Conservation (phyloP, 2,113 vertebrate genomes). For the Orycteropus afer region DNA sequence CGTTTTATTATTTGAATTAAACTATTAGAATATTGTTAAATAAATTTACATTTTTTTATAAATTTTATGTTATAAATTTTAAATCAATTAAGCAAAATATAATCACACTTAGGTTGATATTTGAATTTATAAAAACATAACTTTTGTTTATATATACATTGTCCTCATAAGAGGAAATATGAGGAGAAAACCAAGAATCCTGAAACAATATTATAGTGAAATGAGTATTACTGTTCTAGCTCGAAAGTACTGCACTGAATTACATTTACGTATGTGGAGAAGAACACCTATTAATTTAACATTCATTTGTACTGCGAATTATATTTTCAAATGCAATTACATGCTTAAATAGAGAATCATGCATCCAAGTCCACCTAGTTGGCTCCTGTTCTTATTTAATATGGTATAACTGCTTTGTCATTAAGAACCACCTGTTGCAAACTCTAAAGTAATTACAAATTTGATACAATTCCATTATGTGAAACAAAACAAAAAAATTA, state of each 20-base stretch:
- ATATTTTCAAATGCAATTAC: slow-evolving; percentile 5
- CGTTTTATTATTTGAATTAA: no score
- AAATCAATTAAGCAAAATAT: not conserved
- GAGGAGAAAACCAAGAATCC: not conserved
- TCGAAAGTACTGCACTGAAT: not conserved
- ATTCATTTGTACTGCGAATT: slow-evolving; percentile 33
- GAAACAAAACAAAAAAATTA: slow-evolving; percentile 21
- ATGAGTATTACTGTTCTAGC: not conserved
- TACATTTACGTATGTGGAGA: not conserved
- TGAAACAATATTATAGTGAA: slow-evolving; percentile 8
- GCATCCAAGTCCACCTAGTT: not conserved
- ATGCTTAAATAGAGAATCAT: not conserved
- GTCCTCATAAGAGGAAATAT: not conserved
- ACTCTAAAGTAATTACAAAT: not conserved
- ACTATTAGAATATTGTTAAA: not conserved
- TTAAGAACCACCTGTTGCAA: slow-evolving; percentile 27
- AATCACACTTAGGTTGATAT: not conserved
- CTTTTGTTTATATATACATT: not conserved
- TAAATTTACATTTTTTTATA: no score
- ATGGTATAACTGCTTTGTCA: not conserved
- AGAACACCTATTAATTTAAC: slow-evolving; percentile 1
- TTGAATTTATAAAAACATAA: not conserved
- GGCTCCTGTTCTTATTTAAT: slow-evolving; percentile 23
- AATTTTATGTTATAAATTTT: not conserved
- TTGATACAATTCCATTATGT: not conserved